These are phyloP conservation scores for Pycnomerus fuliginosus DNA, from an alignment of 2,888 invertebrate species.

Conservation along the genomic window DNA sequence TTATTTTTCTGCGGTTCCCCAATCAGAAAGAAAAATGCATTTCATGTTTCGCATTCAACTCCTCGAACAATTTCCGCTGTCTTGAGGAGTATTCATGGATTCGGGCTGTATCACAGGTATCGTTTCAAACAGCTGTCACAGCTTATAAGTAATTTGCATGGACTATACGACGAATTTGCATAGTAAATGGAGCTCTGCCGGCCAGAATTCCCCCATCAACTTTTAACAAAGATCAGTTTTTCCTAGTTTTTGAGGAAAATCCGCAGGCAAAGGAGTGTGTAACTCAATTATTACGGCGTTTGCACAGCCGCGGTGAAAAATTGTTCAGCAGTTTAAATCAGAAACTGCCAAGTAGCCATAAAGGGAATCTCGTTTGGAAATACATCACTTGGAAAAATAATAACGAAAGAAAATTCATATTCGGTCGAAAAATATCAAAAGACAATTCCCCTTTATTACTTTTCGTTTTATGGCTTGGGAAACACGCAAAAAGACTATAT, in stretches of 20 bases:
- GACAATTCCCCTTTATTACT: conserved; percentile 37
- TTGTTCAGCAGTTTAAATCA: conserved; percentile 22
- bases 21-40: not conserved
- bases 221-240: no score
- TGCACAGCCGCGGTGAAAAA: conserved; percentile 14
- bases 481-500: conserved; percentile 27
- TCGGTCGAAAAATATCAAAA: conserved; percentile 37
- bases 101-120: conserved; percentile 30
- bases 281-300: conserved; percentile 9
- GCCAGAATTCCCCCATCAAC: no score
- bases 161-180: conserved; percentile 38
- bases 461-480: conserved; percentile 32
- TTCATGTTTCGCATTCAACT: conserved; percentile 1
- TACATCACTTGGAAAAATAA: conserved; percentile 34
- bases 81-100: conserved; percentile 6
- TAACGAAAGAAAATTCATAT: conserved; percentile 36
- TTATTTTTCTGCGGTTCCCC: no score
- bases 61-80: no score
- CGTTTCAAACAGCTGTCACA: conserved; percentile 38
- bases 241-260: no score
- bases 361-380: conserved; percentile 32
- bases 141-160: conserved; percentile 39
- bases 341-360: conserved; percentile 23
- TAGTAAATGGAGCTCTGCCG: conserved; percentile 12
- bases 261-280: conserved; percentile 9